Percentiles rank a stretch among this genome's conserved stretches.
phyloP scores from a whole-genome alignment of 2,797 vertebrate genomes.

The Gambelia wislizenii region DNA sequence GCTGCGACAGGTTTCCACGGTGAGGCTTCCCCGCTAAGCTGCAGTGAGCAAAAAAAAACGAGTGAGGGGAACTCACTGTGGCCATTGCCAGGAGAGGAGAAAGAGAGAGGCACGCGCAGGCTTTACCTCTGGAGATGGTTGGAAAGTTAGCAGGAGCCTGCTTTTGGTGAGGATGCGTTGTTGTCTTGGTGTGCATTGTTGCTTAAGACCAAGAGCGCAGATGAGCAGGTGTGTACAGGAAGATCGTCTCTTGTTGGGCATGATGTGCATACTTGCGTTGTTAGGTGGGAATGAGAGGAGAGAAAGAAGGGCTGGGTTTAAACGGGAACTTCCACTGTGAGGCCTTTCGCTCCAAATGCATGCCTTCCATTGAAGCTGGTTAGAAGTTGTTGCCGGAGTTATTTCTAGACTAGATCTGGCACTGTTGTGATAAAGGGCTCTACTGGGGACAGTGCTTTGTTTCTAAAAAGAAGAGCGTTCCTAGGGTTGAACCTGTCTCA shows the following conservation, averaged over 20 bases:
- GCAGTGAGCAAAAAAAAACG: neutral
- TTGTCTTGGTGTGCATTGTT: neutral
- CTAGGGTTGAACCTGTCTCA: neutral
- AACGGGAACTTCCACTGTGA: accelerated
- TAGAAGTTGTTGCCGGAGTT: neutral
- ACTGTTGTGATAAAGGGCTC: neutral
- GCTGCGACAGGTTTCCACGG: neutral
- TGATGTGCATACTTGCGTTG: neutral
- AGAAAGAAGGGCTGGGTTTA: neutral
- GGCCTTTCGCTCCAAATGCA: neutral
- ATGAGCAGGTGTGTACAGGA: slow-evolving; percentile 66
- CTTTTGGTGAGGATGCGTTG: neutral
- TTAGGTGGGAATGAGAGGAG: neutral
- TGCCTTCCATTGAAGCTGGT: neutral
- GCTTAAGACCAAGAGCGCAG: slow-evolving; percentile 46
- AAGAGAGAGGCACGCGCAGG: neutral
- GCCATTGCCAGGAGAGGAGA: neutral
- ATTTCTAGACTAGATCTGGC: neutral
- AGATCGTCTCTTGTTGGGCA: slow-evolving; percentile 45
- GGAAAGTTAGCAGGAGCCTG: neutral
- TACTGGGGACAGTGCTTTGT: neutral
- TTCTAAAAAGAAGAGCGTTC: neutral
- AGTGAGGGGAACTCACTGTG: neutral
- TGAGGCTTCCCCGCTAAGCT: neutral
- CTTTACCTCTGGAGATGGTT: neutral